Evolutionary conservation across 1,140 invertebrate species (phyloP), one percentile per base, ranked within the genome.

Genomic region (Temnothorax longispinosus): DNA sequence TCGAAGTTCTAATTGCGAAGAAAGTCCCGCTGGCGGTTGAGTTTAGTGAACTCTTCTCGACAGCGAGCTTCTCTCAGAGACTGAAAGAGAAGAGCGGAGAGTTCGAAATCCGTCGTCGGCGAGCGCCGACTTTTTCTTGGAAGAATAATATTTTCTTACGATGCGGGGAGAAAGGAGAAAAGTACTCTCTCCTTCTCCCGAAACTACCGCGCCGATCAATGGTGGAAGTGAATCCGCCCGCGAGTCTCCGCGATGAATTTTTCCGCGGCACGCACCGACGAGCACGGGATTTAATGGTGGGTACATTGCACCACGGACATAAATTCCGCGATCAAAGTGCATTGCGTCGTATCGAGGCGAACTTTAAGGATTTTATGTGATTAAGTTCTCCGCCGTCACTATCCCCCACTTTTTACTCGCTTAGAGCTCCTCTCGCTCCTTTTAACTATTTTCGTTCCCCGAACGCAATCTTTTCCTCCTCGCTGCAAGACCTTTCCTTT

Each of bases 351-450:
- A 69, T 78, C 85, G 62, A 62, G 85, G 75, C 72, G 85, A 92
- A 93, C 89, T 92, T 93, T 92, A 93, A 93, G 89, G 76, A 92
- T 93, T 93, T 93, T 91, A 92, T 90, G 87, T 85, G 92, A 92
- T 93, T 92, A 92, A 93, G 87, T 90, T 92, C 86, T 78, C 62
- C 87, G 64, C 85, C 72, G n/a, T 69, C 71, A 60, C 58, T 64
- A 7, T 71, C 75, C 47, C 47, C 38, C n/a, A 32, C 1, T 67
- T 50, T 78, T 67, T 56, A 77, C 54, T 76, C 62, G 13, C 6
- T 52, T 11, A 54, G n/a, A 27, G 41, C 41, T 44, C 47, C 47
- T 38, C 64, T 44, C 35, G 13, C 69, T 74, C 18, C 18, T 7
- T 50, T 50, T 27, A 58, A 58, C 41, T 74, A 84, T 84, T 84